These are phyloP conservation scores for Montipora capricornis DNA, from an alignment of 64 coral and sea anemone species.

Conservation along the genomic window DNA sequence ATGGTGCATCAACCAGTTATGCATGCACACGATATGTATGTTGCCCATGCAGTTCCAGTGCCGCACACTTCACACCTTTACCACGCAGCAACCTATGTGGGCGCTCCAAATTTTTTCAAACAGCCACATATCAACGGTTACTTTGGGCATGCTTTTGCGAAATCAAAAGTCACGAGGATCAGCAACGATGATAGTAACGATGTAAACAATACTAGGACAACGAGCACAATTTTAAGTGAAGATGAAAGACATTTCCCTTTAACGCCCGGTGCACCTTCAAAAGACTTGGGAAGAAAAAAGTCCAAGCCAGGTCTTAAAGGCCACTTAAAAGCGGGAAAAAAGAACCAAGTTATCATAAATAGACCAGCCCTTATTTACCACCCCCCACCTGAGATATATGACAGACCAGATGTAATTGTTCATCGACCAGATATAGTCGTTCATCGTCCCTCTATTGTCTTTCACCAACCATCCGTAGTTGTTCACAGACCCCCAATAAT, in stretches of 20 bases:
- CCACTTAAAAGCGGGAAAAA: conserved; percentile 52
- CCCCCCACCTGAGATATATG: conserved; percentile 96
- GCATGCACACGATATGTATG: conserved; percentile 80
- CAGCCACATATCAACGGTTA: conserved; percentile 1
- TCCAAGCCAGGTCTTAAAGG: background rate
- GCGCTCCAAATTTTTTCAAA: conserved; percentile 43
- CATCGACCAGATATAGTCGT: conserved; percentile 88
- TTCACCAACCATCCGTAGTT: conserved; percentile 92
- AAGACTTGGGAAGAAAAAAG: background rate
- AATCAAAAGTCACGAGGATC: conserved; percentile 60
- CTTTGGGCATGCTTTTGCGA: conserved; percentile 57
- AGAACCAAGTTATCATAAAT: conserved; percentile 87
- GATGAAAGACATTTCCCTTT: background rate
- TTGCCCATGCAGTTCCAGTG: conserved; percentile 63
- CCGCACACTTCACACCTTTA: conserved; percentile 48
- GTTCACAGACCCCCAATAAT: conserved; percentile 93
- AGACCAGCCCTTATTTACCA: conserved; percentile 96
- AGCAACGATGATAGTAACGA: background rate
- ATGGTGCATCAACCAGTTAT: conserved; percentile 85
- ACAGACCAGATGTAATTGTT: conserved; percentile 85
- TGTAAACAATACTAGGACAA: background rate
- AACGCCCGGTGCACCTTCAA: background rate
- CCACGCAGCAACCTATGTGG: conserved; percentile 53
- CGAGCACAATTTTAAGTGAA: background rate
- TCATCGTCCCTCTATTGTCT: conserved; percentile 94